Percentiles rank a stretch among this genome's conserved stretches.
phyloP scores from a whole-genome alignment of 2,888 invertebrate genomes.

The Clivina fossor region DNA sequence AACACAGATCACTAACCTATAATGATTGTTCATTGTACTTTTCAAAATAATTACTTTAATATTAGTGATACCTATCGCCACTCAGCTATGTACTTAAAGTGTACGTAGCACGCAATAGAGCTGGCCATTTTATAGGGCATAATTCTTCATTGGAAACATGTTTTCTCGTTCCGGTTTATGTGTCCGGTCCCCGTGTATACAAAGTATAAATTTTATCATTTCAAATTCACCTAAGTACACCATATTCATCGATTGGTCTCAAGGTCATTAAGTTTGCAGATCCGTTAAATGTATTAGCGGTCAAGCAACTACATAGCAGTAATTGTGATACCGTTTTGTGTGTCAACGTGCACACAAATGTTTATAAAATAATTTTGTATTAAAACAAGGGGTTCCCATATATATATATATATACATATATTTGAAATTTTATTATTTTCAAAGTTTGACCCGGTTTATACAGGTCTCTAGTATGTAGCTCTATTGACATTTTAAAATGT shows the following conservation, averaged over 20 bases:
- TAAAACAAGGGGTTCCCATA: no score
- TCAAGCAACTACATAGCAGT: no score
- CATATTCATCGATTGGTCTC: slow-evolving; percentile 13
- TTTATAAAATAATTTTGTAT: no score
- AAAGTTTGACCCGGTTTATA: no score
- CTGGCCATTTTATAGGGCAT: slow-evolving; percentile 13
- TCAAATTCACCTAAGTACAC: no score
- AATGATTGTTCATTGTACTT: slow-evolving; percentile 10
- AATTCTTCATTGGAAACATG: slow-evolving; percentile 8
- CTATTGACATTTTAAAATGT: no score
- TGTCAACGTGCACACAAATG: no score
- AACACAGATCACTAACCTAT: not conserved
- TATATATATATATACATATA: no score
- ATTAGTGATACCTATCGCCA: not conserved
- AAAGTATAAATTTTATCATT: not conserved
- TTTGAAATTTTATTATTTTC: no score
- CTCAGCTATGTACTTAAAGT: not conserved
- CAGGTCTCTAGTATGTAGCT: no score
- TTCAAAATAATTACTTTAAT: slow-evolving; percentile 5
- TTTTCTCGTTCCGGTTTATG: slow-evolving; percentile 9
- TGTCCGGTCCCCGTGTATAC: no score
- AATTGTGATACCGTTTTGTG: no score
- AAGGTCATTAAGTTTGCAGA: slow-evolving; percentile 9
- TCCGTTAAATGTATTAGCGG: slow-evolving; percentile 6
- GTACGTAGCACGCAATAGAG: not conserved